Conservation (phyloP, 2,113 vertebrate species). For the Echinops telfairi region DNA sequence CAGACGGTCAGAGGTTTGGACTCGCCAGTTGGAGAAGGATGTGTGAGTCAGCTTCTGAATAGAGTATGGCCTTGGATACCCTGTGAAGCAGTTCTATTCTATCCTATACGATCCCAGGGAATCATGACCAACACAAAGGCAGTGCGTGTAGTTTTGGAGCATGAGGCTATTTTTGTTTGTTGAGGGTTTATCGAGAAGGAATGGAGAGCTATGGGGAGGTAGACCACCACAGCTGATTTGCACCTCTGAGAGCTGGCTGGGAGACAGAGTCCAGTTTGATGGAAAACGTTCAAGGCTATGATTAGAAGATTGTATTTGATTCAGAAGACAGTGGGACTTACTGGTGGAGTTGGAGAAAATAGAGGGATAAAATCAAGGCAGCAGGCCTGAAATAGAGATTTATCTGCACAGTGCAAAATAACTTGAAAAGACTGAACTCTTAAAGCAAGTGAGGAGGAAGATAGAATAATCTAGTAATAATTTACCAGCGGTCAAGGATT, state of each 20-base stretch:
- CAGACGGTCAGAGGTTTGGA: neutral
- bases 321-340: slow-evolving; percentile 64
- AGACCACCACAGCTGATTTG: neutral
- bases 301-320: slow-evolving; percentile 74
- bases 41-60: too few species aligned
- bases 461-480: slow-evolving; percentile 59
- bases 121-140: neutral
- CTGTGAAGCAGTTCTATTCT: neutral
- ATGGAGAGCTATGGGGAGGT: neutral
- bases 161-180: neutral
- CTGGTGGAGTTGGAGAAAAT: slow-evolving; percentile 49
- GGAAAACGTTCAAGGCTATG: slow-evolving; percentile 66
- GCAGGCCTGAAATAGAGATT: slow-evolving; percentile 67
- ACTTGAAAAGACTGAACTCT: slow-evolving; percentile 19
- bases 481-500: slow-evolving; percentile 59
- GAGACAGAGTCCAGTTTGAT: slow-evolving; percentile 36
- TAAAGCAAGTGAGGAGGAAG: slow-evolving; percentile 47
- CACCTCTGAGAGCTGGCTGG: neutral
- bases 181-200: neutral
- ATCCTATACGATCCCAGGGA: neutral
- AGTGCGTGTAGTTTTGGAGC: neutral
- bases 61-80: neutral
- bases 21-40: neutral
- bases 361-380: slow-evolving; percentile 71
- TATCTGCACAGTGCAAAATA: slow-evolving; percentile 63